Evolutionary conservation across 2,888 invertebrate genomes (phyloP).

Genomic region (Melieria picta): DNA sequence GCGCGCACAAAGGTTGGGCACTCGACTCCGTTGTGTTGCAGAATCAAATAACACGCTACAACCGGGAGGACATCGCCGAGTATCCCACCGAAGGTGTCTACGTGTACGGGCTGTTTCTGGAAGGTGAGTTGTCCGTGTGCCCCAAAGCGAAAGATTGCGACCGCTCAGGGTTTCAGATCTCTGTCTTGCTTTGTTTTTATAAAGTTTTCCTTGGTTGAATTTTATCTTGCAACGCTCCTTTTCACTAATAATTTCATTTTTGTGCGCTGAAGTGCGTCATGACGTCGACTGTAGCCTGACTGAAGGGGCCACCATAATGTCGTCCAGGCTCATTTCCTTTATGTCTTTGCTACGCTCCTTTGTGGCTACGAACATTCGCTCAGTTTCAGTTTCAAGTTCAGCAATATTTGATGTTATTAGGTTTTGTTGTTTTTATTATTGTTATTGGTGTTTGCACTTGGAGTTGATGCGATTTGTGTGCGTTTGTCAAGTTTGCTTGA

Average conservation of each 20-base stretch:
- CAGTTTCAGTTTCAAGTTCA: not conserved
- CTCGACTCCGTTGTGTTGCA: constrained; percentile 94
- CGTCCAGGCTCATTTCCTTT: constrained; percentile 6
- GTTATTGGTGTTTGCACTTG: too few relatives aligned
- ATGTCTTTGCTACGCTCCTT: constrained; percentile 30
- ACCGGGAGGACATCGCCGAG: constrained; percentile 89
- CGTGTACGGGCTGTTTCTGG: constrained; percentile 89
- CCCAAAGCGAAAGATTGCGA: not conserved
- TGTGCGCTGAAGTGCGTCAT: not conserved
- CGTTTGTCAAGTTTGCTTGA: too few relatives aligned
- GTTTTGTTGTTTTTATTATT: too few relatives aligned
- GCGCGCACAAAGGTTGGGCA: constrained; percentile 97
- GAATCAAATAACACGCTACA: constrained; percentile 88
- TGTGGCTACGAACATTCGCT: constrained; percentile 19
- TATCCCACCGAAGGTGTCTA: constrained; percentile 93
- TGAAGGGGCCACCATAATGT: too few relatives aligned
- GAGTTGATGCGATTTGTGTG: too few relatives aligned
- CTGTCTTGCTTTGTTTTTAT: constrained; percentile 1
- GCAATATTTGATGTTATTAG: not conserved
- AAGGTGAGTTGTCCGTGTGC: constrained; percentile 71
- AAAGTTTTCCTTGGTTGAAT: not conserved
- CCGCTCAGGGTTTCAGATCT: not conserved
- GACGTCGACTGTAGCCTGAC: too few relatives aligned
- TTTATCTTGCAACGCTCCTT: not conserved
- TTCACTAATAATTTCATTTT: not conserved